These are phyloP conservation scores for Barnardius zonarius DNA, from an alignment of 2,113 vertebrate species.

Conservation along the genomic window DNA sequence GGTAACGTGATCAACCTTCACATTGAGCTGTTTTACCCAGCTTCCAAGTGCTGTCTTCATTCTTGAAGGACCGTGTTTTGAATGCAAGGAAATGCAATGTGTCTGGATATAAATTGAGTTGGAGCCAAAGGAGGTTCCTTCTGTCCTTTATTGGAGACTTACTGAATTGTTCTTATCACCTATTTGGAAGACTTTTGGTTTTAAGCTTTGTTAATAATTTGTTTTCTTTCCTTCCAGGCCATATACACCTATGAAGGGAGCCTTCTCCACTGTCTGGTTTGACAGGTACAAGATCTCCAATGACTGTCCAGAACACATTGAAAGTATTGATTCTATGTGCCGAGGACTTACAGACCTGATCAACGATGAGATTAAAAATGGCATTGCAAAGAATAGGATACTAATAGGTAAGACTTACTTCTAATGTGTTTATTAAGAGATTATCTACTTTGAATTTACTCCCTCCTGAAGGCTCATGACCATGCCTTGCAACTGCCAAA, in stretches of 20 bases:
- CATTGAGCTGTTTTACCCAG: not conserved
- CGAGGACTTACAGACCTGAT: constrained; percentile 74
- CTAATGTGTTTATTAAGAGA: not conserved
- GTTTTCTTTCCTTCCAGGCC: constrained; percentile 73
- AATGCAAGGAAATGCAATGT: not conserved
- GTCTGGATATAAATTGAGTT: not conserved
- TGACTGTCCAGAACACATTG: constrained; percentile 84
- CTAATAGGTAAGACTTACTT: constrained; percentile 76
- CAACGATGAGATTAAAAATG: constrained; percentile 78
- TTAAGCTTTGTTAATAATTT: not conserved
- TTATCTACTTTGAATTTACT: not conserved
- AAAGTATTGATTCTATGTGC: constrained; percentile 85
- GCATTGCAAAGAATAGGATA: constrained; percentile 83
- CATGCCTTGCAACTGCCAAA: not conserved
- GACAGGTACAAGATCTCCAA: constrained; percentile 86
- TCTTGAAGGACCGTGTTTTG: not conserved
- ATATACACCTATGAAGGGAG: constrained; percentile 85
- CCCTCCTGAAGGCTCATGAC: not conserved
- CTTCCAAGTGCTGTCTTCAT: not conserved
- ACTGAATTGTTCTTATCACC: not conserved
- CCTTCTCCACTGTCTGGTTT: constrained; percentile 86
- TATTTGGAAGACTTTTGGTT: not conserved
- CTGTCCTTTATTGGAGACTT: not conserved
- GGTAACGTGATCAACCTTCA: not conserved
- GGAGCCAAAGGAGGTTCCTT: not conserved